Conservation (phyloP, 1,140 invertebrate genomes). For the Heliothis virescens region DNA sequence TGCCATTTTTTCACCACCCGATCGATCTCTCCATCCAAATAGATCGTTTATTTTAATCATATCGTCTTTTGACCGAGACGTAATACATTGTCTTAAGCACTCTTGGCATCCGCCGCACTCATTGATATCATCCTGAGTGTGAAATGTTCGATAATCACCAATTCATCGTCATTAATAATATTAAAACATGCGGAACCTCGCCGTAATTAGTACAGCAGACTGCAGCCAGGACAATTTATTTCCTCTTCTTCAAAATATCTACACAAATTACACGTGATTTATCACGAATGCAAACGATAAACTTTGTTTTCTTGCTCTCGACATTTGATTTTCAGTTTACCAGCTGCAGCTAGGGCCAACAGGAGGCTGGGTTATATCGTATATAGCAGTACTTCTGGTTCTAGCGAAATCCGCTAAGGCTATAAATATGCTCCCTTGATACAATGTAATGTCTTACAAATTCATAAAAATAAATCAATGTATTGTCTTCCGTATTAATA, state of each 20-base stretch:
- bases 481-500: slow-evolving; percentile 7
- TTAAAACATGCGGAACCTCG: slow-evolving; percentile 21
- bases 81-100: slow-evolving; percentile 15
- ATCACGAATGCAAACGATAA: neutral
- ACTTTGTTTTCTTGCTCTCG: too few species aligned
- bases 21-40: neutral
- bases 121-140: slow-evolving; percentile 8
- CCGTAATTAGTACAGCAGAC: slow-evolving; percentile 16
- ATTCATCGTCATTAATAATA: slow-evolving; percentile 20
- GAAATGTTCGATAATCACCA: slow-evolving; percentile 13
- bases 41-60: slow-evolving; percentile 29
- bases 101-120: slow-evolving; percentile 11
- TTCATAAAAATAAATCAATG: slow-evolving; percentile 30
- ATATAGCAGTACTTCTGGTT: too few species aligned
- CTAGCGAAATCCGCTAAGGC: neutral
- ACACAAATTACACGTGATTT: neutral
- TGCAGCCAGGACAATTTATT: slow-evolving; percentile 7
- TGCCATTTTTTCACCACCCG: neutral
- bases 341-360: too few species aligned
- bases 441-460: slow-evolving; percentile 8
- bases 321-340: too few species aligned
- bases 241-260: neutral
- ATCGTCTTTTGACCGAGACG: slow-evolving; percentile 27
- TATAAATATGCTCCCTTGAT: neutral
- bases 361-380: too few species aligned